Evolutionary conservation across 2,888 invertebrate species (phyloP).

Genomic region (Acronicta psi): DNA sequence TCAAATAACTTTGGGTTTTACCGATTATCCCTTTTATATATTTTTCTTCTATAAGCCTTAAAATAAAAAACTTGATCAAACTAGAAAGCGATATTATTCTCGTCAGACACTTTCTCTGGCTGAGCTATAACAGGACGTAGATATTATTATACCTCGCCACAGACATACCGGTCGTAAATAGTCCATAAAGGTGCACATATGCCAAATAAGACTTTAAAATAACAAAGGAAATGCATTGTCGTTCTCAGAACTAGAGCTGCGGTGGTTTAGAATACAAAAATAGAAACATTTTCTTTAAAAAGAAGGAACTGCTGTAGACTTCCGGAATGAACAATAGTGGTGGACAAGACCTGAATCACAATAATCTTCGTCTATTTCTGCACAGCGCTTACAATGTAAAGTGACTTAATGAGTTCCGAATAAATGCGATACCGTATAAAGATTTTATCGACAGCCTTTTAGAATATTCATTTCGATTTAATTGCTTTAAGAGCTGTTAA

Average conservation of each 20-base stretch:
- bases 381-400: constrained; percentile 38
- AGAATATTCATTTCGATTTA: constrained; percentile 38
- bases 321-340: constrained; percentile 64
- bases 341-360: constrained; percentile 54
- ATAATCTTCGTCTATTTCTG: constrained; percentile 39
- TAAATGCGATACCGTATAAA: constrained; percentile 31
- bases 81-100: constrained; percentile 48
- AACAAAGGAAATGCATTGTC: constrained; percentile 61
- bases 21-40: not conserved
- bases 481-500: constrained; percentile 27
- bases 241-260: constrained; percentile 61
- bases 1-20: no score
- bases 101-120: constrained; percentile 45
- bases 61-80: constrained; percentile 34
- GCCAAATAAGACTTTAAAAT: constrained; percentile 43
- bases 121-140: constrained; percentile 36
- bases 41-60: not conserved
- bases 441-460: constrained; percentile 44
- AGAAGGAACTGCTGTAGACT: constrained; percentile 61
- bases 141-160: constrained; percentile 30
- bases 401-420: constrained; percentile 43
- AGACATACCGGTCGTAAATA: constrained; percentile 36
- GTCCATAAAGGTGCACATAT: constrained; percentile 18
- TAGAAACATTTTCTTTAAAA: constrained; percentile 51
- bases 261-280: constrained; percentile 53